Base-by-base conservation (phyloP, 2,113 vertebrate genomes). In the Muntiacus reevesi region DNA sequence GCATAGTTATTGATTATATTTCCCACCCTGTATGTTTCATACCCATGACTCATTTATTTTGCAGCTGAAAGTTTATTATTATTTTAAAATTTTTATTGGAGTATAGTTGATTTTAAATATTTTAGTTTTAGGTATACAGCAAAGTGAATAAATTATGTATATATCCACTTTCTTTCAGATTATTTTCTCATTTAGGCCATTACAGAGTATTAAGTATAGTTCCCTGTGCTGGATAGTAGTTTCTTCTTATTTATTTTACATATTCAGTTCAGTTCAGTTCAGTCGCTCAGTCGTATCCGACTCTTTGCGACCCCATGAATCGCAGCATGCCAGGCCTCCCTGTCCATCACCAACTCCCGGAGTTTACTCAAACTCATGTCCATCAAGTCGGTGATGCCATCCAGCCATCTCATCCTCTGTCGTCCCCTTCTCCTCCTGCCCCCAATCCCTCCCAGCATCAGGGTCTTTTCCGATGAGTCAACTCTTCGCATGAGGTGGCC, bases 201-300 rank as follows among this genome's bases (percentile, higher is more conserved):
- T 76, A 27, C 12, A 27, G 71, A 27, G 6, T 43, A 14, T 76
- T 43, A 43, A 76, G 6, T 43, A 76, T 10, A 76, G 36, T 43
- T 43, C 36, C 36, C 71, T 76, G 5, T 43, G 23, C 23, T 76
- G 43, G 36, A 27, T 3, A 43, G 23, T 12, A 76, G 36, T 12
- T 76, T 76, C 71, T 43, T 43, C 13, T 36, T 74, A 76, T 40
- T 40, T 74, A 74, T 74, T 74, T 43, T 74, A 27, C 43, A 43
- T 40, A 43, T 43, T 23, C 55, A 57, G 7, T 25, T 71, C n/a
- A 2, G n/a, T 71, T 71, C 9, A 71, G n/a, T 71, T 71, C 64
- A 71, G 17, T 36, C 9, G 0, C 64, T 71, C 64, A 71, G 17
- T 71, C 9, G 0, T 71, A 17, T 71, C 33, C 1, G 0, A 71